A percentile compares a stretch with the other conserved stretches of the same genome.
phyloP scores from a whole-genome alignment of 2,113 vertebrate species.

The Sterrhoptilus dennistouni region DNA sequence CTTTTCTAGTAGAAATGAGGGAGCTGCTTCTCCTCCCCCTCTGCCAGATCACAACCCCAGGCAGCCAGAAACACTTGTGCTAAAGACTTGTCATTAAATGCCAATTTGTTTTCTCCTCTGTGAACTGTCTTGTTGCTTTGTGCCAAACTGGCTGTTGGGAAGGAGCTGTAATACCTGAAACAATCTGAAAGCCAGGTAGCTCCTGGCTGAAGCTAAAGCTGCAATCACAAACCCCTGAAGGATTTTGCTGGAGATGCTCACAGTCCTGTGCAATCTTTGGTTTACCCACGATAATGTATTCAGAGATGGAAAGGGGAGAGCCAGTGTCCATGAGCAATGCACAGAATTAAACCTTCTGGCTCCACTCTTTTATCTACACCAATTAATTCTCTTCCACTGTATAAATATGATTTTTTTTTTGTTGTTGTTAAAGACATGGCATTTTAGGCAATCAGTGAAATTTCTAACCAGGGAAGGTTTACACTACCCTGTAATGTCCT shows the following conservation, averaged over 20 bases:
- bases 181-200: not conserved
- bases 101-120: not conserved
- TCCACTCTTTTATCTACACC: not conserved
- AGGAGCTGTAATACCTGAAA: not conserved
- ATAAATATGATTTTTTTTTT: not conserved
- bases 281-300: not conserved
- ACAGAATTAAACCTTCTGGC: not conserved
- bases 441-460: not conserved
- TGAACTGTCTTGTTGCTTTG: not conserved
- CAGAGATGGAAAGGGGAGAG: not conserved
- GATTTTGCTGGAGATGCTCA: not conserved
- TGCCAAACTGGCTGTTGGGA: not conserved
- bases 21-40: constrained; percentile 14
- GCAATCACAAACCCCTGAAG: not conserved
- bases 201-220: not conserved
- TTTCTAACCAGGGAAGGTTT: not conserved
- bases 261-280: not conserved
- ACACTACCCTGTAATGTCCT: not conserved
- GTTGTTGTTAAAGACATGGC: too few species aligned
- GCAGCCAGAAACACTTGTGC: constrained; percentile 19
- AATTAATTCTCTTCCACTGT: not conserved
- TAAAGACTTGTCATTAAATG: constrained; percentile 38
- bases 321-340: not conserved
- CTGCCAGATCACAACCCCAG: constrained; percentile 14
- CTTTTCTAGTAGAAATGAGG: not conserved